Base-by-base conservation (phyloP, 2,113 vertebrate genomes). In the Jaculus jaculus region DNA sequence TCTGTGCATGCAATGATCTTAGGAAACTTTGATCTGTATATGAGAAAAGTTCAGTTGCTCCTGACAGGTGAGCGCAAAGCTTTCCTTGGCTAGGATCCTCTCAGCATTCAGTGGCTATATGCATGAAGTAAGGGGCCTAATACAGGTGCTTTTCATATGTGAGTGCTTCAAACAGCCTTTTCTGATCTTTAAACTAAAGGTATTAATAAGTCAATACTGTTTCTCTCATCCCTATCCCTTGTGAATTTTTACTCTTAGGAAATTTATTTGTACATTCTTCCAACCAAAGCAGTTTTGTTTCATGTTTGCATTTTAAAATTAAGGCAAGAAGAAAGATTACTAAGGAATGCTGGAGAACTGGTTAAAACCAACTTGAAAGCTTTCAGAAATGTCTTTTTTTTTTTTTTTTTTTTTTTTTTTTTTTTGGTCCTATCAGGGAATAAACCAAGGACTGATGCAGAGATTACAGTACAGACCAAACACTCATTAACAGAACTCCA, bases 361-460 rank as follows among this genome's bases (percentile, higher is more conserved):
- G 24, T 18, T 34, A 82, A 93, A 94, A 80, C 32, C 91, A 93
- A 93, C 34, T 42, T 92, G 42, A 5, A 90, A 88, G 17, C 13
- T 93, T 95, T 95, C 34, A 80, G 71, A 86, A 93, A 94, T 82
- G 79, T 95, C 75, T 91, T 97, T 77, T 86, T 85, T 97, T 77
- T 93, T 96, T 84, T 77, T 81, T n/a, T n/a, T n/a, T n/a, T n/a
- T 91, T 97, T 77, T 86, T 85, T 97, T 77, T 60, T 61, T 66
- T 30, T 12, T 54, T 54, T 54, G 10, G 54, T 54, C 54, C 15
- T 7, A 75, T 24, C 85, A 69, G 10, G 60, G 15, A 91, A n/a
- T 82, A 16, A 72, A 21, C 37, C 87, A 87, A 80, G 69, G 58
- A 93, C 47, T 72, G 93, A 97, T 96, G 84, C 86, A 32, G 92